Evolutionary conservation across 2,113 vertebrate species (phyloP), one percentile per base, ranked within the genome.

Genomic region (Lophius piscatorius): DNA sequence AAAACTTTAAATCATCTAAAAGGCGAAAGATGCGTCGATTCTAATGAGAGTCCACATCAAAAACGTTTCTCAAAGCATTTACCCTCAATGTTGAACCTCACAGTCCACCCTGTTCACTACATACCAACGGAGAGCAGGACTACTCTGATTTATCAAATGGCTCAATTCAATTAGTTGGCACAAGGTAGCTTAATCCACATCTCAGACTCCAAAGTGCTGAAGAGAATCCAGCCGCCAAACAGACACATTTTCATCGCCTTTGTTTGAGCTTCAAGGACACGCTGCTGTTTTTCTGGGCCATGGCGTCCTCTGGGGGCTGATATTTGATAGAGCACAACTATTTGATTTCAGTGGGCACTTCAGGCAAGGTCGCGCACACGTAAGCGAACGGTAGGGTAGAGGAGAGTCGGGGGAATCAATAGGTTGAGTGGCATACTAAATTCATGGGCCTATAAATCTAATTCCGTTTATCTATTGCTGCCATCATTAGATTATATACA

Each of bases 201-300:
- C 62, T 38, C 17, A 2, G 3, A 39, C 35, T 38, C 24, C 6
- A 49, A 13, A 3, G 9, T 13, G n/a, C n/a, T n/a, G n/a, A 9
- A 31, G 11, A 10, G 29, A 31, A 31, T 31, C 11, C 29, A 31
- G 29, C 11, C 8, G 26, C 12, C 50, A 16, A 44, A 55, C 39
- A 68, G 18, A 16, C 17, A 28, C 0, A 20, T 24, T 29, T 23
- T 24, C 11, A 55, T 16, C 22, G 46, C 56, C 58, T 77, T 83
- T 83, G 38, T 67, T 77, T 81, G n/a, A 45, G 57, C 33, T 81
- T 76, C 72, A 82, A 86, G 72, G 79, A 79, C 74, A 74, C 6
- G 41, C 10, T 63, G 39, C 12, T 29, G 28, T 59, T 65, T 62
- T 82, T 74, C 68, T 78, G 55, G 65, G 59, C 47, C 74, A 62